These are phyloP conservation scores for Nomada lathburiana DNA, from an alignment of 2,888 invertebrate genomes.

Conservation along the genomic window DNA sequence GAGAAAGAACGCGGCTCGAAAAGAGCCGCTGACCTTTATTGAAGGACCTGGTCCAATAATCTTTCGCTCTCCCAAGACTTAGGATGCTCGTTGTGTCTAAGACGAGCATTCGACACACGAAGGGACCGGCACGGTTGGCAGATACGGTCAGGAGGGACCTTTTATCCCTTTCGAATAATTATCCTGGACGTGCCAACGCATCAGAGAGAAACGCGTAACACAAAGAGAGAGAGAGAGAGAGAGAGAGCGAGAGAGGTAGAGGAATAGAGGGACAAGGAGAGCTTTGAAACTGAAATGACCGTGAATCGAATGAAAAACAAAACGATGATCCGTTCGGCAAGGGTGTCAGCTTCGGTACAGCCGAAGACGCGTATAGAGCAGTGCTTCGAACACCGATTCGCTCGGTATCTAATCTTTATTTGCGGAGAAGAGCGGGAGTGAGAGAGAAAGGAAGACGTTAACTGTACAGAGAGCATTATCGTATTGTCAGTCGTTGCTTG, in stretches of 20 bases:
- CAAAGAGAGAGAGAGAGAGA: too few relatives aligned
- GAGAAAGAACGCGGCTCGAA: slow-evolving; percentile 14
- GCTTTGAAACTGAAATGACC: slow-evolving; percentile 33
- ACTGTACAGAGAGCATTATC: slow-evolving; percentile 37
- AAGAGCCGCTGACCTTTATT: slow-evolving; percentile 46
- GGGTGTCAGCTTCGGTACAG: slow-evolving; percentile 8
- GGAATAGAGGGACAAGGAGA: slow-evolving; percentile 2
- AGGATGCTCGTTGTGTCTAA: slow-evolving; percentile 50
- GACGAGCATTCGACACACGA: slow-evolving; percentile 57
- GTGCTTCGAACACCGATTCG: slow-evolving; percentile 20
- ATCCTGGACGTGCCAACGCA: slow-evolving; percentile 54
- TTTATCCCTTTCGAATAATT: slow-evolving; percentile 63
- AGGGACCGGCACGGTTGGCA: slow-evolving; percentile 41
- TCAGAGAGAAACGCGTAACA: neutral
- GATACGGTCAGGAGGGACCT: slow-evolving; percentile 35
- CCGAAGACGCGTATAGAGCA: neutral
- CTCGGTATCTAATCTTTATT: slow-evolving; percentile 50
- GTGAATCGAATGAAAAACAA: slow-evolving; percentile 54
- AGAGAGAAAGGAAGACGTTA: slow-evolving; percentile 13
- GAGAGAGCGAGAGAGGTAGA: too few relatives aligned
- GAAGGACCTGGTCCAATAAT: slow-evolving; percentile 50
- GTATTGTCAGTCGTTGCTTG: slow-evolving; percentile 30
- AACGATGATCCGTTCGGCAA: slow-evolving; percentile 27
- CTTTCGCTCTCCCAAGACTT: slow-evolving; percentile 31
- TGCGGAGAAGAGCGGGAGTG: slow-evolving; percentile 18